phyloP scores from a whole-genome alignment of 2,888 invertebrate genomes.

The Cataglyphis livida region DNA sequence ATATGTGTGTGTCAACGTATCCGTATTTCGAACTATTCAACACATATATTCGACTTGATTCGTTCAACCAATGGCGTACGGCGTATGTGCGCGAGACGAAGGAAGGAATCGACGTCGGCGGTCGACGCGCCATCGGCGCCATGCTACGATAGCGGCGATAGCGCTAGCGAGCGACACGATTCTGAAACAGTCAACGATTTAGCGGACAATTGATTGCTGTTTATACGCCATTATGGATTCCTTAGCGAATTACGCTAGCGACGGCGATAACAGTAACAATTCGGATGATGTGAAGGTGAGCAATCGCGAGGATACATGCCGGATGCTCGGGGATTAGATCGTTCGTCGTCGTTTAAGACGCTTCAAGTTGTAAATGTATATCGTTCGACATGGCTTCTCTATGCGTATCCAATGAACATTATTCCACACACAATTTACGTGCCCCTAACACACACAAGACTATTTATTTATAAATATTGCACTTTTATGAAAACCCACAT shows the following conservation, averaged over 20 bases:
- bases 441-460: background rate
- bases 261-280: conserved; percentile 89
- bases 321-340: background rate
- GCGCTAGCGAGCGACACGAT: conserved; percentile 8
- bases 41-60: conserved; percentile 23
- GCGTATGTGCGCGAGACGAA: conserved; percentile 60
- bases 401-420: conserved; percentile 1
- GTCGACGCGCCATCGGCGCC: conserved; percentile 23
- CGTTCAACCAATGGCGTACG: conserved; percentile 63
- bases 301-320: background rate
- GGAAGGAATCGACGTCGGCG: conserved; percentile 57
- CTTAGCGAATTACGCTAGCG: conserved; percentile 92
- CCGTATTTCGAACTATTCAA: background rate
- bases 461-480: background rate
- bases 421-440: background rate
- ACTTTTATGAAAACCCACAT: background rate
- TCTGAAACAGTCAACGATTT: conserved; percentile 37
- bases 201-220: conserved; percentile 56
- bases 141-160: background rate
- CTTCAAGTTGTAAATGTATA: conserved; percentile 43
- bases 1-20: background rate
- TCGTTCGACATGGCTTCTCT: conserved; percentile 63
- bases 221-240: conserved; percentile 89
- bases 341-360: conserved; percentile 43
- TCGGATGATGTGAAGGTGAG: conserved; percentile 82